These are phyloP conservation scores for Megalurothrips usitatus DNA, from an alignment of 2,888 invertebrate genomes.

Conservation along the genomic window DNA sequence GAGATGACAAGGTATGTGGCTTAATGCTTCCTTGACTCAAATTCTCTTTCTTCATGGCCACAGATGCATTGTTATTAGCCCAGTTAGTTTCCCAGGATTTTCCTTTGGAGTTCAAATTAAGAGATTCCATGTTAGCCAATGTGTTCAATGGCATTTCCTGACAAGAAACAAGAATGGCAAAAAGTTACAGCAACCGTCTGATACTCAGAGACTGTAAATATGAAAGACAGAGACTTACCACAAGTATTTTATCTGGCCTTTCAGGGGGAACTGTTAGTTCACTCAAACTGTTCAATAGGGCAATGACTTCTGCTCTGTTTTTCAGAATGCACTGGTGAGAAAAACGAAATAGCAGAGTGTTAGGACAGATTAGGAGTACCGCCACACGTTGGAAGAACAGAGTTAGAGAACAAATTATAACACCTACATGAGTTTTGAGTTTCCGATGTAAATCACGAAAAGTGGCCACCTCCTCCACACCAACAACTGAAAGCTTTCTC, in stretches of 20 bases:
- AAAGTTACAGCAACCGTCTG: neutral
- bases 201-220: neutral
- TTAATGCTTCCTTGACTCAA: neutral
- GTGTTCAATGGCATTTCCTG: slow-evolving; percentile 7
- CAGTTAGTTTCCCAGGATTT: neutral
- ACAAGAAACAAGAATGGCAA: neutral
- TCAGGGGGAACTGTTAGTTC: neutral
- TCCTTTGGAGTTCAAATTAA: neutral
- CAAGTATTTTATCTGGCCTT: neutral
- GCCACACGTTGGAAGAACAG: neutral
- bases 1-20: neutral
- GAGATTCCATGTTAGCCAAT: neutral
- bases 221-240: neutral
- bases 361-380: no score
- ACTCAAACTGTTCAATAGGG: neutral
- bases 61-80: neutral
- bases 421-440: neutral
- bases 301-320: neutral
- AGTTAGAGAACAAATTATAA: neutral
- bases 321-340: neutral
- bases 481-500: neutral
- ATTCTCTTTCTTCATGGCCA: neutral
- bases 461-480: neutral
- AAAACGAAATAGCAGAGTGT: neutral
- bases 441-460: neutral